Evolutionary conservation across 2,797 vertebrate genomes (phyloP).

Genomic region (Propithecus perrieri): DNA sequence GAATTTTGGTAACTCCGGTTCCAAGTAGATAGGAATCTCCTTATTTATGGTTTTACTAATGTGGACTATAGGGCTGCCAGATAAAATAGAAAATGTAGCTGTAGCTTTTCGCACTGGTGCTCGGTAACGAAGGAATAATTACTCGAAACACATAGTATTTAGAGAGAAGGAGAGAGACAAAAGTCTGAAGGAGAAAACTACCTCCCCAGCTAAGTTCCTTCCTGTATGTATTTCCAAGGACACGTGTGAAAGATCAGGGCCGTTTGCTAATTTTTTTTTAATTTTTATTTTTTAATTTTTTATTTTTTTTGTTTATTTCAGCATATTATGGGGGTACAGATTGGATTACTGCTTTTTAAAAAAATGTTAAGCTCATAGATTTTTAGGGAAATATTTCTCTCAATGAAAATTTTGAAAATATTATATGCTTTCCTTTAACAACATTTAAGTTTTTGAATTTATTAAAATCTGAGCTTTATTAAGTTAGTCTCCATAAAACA

Average conservation of each 20-base stretch:
- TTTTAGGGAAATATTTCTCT: conserved; percentile 20
- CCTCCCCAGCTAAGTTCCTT: too few relatives aligned
- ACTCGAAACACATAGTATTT: too few relatives aligned
- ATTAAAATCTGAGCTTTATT: not conserved
- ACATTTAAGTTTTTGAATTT: conserved; percentile 6
- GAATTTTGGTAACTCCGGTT: not conserved
- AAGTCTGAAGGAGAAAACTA: too few relatives aligned
- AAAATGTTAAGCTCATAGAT: not conserved
- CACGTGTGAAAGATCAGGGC: too few relatives aligned
- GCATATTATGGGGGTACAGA: too few relatives aligned
- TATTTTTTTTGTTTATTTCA: too few relatives aligned
- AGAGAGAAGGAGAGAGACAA: too few relatives aligned
- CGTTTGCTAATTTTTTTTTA: too few relatives aligned
- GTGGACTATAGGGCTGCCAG: not conserved
- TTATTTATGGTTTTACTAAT: not conserved
- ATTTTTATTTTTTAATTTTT: too few relatives aligned
- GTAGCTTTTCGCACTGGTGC: too few relatives aligned
- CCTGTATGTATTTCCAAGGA: too few relatives aligned
- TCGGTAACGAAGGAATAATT: too few relatives aligned
- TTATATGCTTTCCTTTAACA: conserved; percentile 3
- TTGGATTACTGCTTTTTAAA: not conserved
- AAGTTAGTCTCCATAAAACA: not conserved
- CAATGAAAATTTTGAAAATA: not conserved
- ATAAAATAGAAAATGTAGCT: not conserved
- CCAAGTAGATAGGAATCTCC: not conserved